Conservation (phyloP, 2,797 vertebrate species). For the Pteropus rufus region DNA sequence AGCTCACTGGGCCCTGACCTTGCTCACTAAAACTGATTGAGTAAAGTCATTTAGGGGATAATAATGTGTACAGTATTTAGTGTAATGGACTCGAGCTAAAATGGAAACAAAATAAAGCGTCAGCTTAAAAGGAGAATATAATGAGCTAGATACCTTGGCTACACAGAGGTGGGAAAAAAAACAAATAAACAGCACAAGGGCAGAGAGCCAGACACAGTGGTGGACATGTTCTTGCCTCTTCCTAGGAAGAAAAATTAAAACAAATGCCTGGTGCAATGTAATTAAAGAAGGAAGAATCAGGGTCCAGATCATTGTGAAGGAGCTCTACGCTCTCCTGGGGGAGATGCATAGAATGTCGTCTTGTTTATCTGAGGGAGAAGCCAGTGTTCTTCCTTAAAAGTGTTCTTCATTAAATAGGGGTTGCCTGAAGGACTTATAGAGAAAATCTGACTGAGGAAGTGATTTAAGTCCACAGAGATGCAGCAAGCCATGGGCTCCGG, state of each 20-base stretch:
- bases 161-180: background rate
- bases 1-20: constrained; percentile 76
- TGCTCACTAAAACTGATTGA: constrained; percentile 75
- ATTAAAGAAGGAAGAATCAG: background rate
- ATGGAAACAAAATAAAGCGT: constrained; percentile 63
- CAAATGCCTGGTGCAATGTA: background rate
- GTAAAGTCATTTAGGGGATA: constrained; percentile 69
- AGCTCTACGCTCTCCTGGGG: no score
- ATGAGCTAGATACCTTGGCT: background rate
- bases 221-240: background rate
- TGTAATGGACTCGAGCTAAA: constrained; percentile 71
- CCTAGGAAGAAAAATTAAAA: background rate
- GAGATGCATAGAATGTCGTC: background rate
- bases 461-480: background rate
- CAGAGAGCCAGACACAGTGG: background rate
- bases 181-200: background rate
- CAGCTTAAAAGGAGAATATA: constrained; percentile 24
- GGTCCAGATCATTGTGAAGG: background rate
- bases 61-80: constrained; percentile 68
- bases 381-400: no score
- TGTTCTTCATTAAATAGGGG: background rate
- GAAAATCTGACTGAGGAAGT: background rate
- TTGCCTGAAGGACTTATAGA: background rate
- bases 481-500: background rate
- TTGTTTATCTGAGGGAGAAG: background rate